Conservation (phyloP, 2,888 invertebrate species). For the Hemaris fuciformis region DNA sequence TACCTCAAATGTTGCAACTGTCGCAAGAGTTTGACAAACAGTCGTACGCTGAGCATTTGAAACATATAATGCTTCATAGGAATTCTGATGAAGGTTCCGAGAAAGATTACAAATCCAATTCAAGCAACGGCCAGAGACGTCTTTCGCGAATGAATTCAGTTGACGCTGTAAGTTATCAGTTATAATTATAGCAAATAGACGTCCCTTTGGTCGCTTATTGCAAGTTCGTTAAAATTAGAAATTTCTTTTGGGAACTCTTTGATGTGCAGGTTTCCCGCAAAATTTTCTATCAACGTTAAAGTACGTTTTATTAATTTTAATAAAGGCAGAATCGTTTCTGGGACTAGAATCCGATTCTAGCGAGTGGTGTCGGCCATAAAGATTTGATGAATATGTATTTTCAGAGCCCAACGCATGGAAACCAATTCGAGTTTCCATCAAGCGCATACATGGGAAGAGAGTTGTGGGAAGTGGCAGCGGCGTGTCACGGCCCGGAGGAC, state of each 20-base stretch:
- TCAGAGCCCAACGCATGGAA: slow-evolving; percentile 51
- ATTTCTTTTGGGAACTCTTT: too few species aligned
- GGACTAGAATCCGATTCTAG: too few species aligned
- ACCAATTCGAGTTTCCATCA: slow-evolving; percentile 65
- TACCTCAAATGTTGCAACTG: slow-evolving; percentile 80
- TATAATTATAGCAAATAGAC: too few species aligned
- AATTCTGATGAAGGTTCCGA: slow-evolving; percentile 61
- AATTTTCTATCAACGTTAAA: too few species aligned
- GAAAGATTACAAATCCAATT: slow-evolving; percentile 60
- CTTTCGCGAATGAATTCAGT: slow-evolving; percentile 61
- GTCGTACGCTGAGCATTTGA: slow-evolving; percentile 83
- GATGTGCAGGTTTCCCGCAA: too few species aligned
- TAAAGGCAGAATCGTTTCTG: too few species aligned
- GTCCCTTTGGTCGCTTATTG: too few species aligned
- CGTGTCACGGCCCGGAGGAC: slow-evolving; percentile 86
- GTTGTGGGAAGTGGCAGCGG: slow-evolving; percentile 83
- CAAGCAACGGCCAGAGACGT: slow-evolving; percentile 61
- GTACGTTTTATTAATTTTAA: too few species aligned
- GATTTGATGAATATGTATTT: background rate
- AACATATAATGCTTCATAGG: slow-evolving; percentile 73
- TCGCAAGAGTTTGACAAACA: slow-evolving; percentile 80
- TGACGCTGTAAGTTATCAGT: slow-evolving; percentile 68
- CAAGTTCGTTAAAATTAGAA: too few species aligned
- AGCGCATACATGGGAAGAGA: slow-evolving; percentile 68
- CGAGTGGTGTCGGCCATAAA: too few species aligned